Base-by-base conservation (phyloP, 2,888 invertebrate species). In the Dusona sp. region DNA sequence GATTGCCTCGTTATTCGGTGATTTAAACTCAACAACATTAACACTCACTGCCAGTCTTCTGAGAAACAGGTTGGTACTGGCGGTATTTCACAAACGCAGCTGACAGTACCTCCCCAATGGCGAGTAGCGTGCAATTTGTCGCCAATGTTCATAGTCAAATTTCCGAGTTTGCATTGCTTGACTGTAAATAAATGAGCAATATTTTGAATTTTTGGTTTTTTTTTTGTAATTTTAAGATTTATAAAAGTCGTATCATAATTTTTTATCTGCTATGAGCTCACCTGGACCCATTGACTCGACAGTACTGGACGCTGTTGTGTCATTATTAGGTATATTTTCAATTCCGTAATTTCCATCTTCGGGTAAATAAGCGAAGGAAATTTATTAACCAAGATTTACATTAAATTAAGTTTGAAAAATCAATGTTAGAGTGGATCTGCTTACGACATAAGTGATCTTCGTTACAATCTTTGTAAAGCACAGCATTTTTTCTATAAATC, bases 101-200 rank as follows among this genome's bases (percentile, higher is more conserved):
- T 38, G 7, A 38, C 38, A 7, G 1, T 38, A 38, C 1, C 9
- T 3, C 9, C 4, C 9, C 85, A 87, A 45, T 9, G 51, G 13
- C 19, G 7, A 57, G 85, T 9, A 29, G 74, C 57, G 29, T 83
- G 88, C 45, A 90, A 75, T 33, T 88, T 77, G 33, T 90, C 89
- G 9, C 89, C 89, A 33, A 87, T 33, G 7, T 75, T 36, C 88
- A 90, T 78, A 13, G 68, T 87, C 54, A 89, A n/a, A 2, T 85
- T 74, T 16, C 90, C 90, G 33, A 88, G 89, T 51, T 77, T 68
- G 83, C 90, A 90, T 19, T 33, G 25, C 38, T 72, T 61, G 33
- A n/a, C n/a, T 87, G 45, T 11, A 64, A 72, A 48, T 22, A 57
- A 25, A 33, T 25, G 22, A 7, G 22, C 13, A 11, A 48, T 7